A percentile compares a stretch with the other conserved stretches of the same genome.
Conservation (phyloP, 1,140 invertebrate genomes). For the Drosophila pruinosa region DNA sequence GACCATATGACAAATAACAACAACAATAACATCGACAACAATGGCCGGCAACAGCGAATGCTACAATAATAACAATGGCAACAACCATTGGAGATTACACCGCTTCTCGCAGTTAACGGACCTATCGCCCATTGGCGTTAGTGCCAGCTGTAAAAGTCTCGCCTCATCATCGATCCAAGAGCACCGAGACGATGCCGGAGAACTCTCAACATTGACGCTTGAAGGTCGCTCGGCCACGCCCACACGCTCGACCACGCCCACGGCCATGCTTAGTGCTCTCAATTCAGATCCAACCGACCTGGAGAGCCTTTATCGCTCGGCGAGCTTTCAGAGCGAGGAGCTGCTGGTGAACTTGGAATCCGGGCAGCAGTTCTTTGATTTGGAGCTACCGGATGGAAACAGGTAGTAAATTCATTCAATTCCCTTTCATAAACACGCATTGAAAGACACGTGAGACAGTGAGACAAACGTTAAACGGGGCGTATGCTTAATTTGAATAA, state of each 20-base stretch:
- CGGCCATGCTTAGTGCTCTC: not conserved
- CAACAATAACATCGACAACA: not conserved
- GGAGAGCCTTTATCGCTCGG: slow-evolving; percentile 32
- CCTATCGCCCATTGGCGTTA: slow-evolving; percentile 38
- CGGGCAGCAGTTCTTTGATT: slow-evolving; percentile 42
- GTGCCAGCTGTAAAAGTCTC: slow-evolving; percentile 28
- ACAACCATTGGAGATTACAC: slow-evolving; percentile 36
- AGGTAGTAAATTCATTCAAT: slow-evolving; percentile 46
- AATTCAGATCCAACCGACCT: slow-evolving; percentile 16
- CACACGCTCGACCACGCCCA: not conserved
- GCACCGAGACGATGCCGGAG: not conserved
- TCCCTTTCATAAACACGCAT: not conserved
- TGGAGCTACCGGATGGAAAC: slow-evolving; percentile 19
- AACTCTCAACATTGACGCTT: not conserved
- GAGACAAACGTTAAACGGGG: not conserved
- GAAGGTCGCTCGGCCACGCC: not conserved
- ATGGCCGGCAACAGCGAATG: not conserved
- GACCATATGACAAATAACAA: slow-evolving; percentile 24
- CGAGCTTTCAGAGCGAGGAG: slow-evolving; percentile 62
- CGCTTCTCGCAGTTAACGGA: slow-evolving; percentile 48
- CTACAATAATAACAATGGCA: slow-evolving; percentile 13
- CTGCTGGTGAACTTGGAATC: slow-evolving; percentile 49
- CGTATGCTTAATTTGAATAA: slow-evolving; percentile 33
- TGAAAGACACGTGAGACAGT: not conserved
- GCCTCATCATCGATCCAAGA: slow-evolving; percentile 2